Evolutionary conservation across 2,797 vertebrate genomes (phyloP).

Genomic region (Zalophus californianus): DNA sequence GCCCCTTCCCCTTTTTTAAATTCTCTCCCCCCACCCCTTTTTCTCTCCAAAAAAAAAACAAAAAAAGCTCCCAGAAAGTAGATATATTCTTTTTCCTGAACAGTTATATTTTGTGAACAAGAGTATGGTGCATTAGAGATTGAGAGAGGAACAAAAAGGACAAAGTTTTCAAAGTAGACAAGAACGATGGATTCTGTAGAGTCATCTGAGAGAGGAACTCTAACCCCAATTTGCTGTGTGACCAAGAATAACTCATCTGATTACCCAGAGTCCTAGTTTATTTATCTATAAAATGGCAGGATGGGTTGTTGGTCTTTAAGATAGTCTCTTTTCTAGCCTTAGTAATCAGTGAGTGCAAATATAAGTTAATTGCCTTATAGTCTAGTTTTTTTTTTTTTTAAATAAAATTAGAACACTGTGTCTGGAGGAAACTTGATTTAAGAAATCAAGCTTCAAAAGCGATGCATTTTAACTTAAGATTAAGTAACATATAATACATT

Average conservation of each 20-base stretch:
- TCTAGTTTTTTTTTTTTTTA: not conserved
- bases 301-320: not conserved
- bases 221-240: not conserved
- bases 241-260: not conserved
- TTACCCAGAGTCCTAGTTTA: not conserved
- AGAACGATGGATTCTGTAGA: not conserved
- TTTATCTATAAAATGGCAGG: not conserved
- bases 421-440: not conserved
- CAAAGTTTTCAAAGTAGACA: not conserved
- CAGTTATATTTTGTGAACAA: not conserved
- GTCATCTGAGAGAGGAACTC: not conserved
- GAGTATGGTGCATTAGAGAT: not conserved
- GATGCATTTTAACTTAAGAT: not conserved
- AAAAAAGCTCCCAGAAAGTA: not conserved
- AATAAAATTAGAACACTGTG: not conserved
- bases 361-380: not conserved
- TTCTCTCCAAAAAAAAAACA: not conserved
- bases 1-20: not conserved
- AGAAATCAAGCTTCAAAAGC: not conserved
- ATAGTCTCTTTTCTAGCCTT: not conserved
- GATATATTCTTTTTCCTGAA: not conserved
- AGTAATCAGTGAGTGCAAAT: not conserved
- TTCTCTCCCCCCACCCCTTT: not conserved
- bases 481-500: not conserved
- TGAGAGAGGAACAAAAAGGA: not conserved